A percentile compares a stretch with the other conserved stretches of the same genome.
phyloP scores from a whole-genome alignment of 2,888 invertebrate species.

The Eudemis profundana region DNA sequence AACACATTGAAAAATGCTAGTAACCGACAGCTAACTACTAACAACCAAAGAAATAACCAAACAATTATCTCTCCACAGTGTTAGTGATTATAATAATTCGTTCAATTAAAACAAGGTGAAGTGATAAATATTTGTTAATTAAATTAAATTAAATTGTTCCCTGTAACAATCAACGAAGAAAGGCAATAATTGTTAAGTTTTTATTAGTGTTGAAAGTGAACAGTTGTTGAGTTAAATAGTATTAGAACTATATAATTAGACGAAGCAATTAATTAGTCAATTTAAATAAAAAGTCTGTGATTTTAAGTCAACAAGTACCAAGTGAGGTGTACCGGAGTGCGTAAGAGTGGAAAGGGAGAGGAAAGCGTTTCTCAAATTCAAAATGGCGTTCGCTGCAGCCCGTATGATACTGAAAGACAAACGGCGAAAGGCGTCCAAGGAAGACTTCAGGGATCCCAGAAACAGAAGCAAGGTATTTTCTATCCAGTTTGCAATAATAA shows the following conservation, averaged over 20 bases:
- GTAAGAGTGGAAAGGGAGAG: slow-evolving; percentile 55
- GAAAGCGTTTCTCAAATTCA: slow-evolving; percentile 55
- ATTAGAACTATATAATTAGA: slow-evolving; percentile 49
- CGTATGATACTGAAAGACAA: slow-evolving; percentile 94
- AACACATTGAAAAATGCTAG: too few relatives aligned
- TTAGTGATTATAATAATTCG: slow-evolving; percentile 37
- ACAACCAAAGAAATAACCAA: slow-evolving; percentile 22
- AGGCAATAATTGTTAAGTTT: slow-evolving; percentile 66
- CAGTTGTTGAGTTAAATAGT: slow-evolving; percentile 46
- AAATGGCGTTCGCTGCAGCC: slow-evolving; percentile 94
- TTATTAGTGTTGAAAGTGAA: slow-evolving; percentile 50
- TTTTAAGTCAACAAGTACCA: slow-evolving; percentile 36
- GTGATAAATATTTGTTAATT: slow-evolving; percentile 45
- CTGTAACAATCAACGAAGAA: slow-evolving; percentile 59
- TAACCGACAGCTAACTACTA: background rate
- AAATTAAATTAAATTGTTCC: slow-evolving; percentile 51
- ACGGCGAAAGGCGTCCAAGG: slow-evolving; percentile 91
- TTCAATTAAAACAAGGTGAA: slow-evolving; percentile 42
- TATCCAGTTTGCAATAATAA: too few relatives aligned
- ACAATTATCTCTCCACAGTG: slow-evolving; percentile 19
- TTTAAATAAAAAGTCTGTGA: slow-evolving; percentile 53
- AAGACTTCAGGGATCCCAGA: slow-evolving; percentile 89
- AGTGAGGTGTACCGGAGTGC: background rate
- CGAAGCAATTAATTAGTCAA: slow-evolving; percentile 49
- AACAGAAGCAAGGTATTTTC: slow-evolving; percentile 93